Conservation (phyloP, 1,140 invertebrate species). For the Drosophila seguyi region DNA sequence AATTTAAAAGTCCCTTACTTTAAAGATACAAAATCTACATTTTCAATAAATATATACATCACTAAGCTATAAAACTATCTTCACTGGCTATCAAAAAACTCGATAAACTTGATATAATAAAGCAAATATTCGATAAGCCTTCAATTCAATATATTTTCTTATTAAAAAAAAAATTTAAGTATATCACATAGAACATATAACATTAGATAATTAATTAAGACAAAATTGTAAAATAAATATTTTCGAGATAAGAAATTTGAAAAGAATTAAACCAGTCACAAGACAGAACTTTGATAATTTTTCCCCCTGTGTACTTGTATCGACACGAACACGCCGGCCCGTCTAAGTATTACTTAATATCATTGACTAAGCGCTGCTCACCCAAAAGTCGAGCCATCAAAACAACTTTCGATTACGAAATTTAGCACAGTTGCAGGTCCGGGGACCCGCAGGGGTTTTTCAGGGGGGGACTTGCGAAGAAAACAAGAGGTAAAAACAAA, state of each 20-base stretch:
- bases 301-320: not conserved
- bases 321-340: slow-evolving; percentile 8
- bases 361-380: slow-evolving; percentile 74
- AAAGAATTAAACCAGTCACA: fast-evolving
- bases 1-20: too few species aligned
- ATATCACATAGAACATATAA: fast-evolving
- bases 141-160: not conserved
- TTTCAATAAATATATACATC: too few species aligned
- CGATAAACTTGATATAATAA: not conserved
- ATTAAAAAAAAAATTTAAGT: too few species aligned
- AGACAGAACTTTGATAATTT: not conserved
- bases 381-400: slow-evolving; percentile 71
- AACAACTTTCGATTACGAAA: slow-evolving; percentile 83
- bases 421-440: slow-evolving; percentile 66
- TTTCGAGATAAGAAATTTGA: fast-evolving
- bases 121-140: not conserved
- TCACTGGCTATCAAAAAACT: not conserved
- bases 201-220: too few species aligned
- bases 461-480: slow-evolving; percentile 19
- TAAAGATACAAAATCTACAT: too few species aligned
- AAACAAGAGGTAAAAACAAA: slow-evolving; percentile 48
- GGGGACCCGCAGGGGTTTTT: slow-evolving; percentile 8
- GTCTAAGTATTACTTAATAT: slow-evolving; percentile 79
- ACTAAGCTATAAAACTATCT: not conserved
- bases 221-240: too few species aligned